A percentile compares a stretch with the other conserved stretches of the same genome.
Evolutionary conservation across 1,140 invertebrate species (phyloP).

Genomic region (Anthonomus grandis): DNA sequence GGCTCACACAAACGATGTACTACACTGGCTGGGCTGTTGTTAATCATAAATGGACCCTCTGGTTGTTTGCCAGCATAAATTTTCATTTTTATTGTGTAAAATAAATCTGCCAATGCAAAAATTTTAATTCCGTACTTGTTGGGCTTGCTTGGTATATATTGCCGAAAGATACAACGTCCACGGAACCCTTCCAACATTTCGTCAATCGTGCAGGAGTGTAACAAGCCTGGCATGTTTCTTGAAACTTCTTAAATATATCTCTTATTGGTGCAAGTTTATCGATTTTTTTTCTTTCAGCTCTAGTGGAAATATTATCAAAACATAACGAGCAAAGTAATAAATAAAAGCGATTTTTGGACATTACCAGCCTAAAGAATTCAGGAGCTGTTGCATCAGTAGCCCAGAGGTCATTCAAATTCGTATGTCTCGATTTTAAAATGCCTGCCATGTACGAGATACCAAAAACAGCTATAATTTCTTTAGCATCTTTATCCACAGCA

Average conservation of each 20-base stretch:
- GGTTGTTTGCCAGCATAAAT: constrained; percentile 39
- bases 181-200: constrained; percentile 48
- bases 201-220: constrained; percentile 46
- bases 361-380: constrained; percentile 33
- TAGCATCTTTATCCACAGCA: neutral
- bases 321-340: constrained; percentile 34
- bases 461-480: constrained; percentile 25
- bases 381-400: constrained; percentile 29
- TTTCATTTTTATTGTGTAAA: constrained; percentile 38
- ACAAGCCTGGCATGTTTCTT: constrained; percentile 42
- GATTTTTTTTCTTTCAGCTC: constrained; percentile 33
- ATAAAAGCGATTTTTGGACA: constrained; percentile 38
- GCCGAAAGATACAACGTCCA: constrained; percentile 46
- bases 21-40: constrained; percentile 27
- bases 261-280: constrained; percentile 45
- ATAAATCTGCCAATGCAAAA: constrained; percentile 33
- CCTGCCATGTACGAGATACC: constrained; percentile 32
- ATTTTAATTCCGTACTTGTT: constrained; percentile 46
- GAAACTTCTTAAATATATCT: constrained; percentile 44
- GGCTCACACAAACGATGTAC: constrained; percentile 37
- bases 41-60: constrained; percentile 29
- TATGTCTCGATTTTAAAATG: constrained; percentile 27
- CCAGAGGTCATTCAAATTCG: constrained; percentile 41
- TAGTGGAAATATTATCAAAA: constrained; percentile 41
- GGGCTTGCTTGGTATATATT: constrained; percentile 47